Base-by-base conservation (phyloP, 2,888 invertebrate species). In the Smittia aterrima region DNA sequence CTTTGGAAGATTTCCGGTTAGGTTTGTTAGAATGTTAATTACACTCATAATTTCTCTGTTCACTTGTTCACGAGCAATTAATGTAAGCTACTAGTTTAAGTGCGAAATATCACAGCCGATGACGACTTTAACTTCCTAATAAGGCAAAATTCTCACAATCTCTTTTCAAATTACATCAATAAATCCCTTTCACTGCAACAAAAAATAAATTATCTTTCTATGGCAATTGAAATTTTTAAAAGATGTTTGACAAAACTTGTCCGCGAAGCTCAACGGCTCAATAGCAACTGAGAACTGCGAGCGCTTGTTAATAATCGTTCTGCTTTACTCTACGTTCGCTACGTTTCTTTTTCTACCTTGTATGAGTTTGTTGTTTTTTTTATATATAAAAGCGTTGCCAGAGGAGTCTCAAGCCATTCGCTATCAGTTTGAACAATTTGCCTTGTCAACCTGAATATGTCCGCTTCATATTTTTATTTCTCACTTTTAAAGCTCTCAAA, bases 1-100 rank as follows among this genome's bases (percentile, higher is more conserved):
- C 9, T 76, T 91, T 91, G 89, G 18, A 9, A 58, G 9, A 67
- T 22, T 9, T 0, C 25, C 81, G 82, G 22, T 89, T n/a, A 20
- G 9, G 18, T 58, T 58, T 2, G 16, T 58, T 9, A 58, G 22
- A n/a, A 58, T 11, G n/a, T 18, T 9, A 2, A 18, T 58, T 9
- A 22, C 22, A 58, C 22, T 58, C 58, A 58, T 58, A 47, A 41
- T 40, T 66, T 66, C 16, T 18, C 20, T 9, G 9, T 13, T 16
- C 32, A 9, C 32, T 3, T 9, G 4, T 32, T 9, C 4, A 32
- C 3, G 32, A 32, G 32, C 32, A 32, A 66, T 66, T 40, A 20
- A 38, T 7, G 32, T 25, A 22, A 25, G 11, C 47, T 47, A 6
- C 47, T 11, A 11, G 11, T 11, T 47, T 47, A 47, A 32, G 32